Evolutionary conservation across 1,140 invertebrate species (phyloP).

Genomic region (Acromyrmex echinatior): DNA sequence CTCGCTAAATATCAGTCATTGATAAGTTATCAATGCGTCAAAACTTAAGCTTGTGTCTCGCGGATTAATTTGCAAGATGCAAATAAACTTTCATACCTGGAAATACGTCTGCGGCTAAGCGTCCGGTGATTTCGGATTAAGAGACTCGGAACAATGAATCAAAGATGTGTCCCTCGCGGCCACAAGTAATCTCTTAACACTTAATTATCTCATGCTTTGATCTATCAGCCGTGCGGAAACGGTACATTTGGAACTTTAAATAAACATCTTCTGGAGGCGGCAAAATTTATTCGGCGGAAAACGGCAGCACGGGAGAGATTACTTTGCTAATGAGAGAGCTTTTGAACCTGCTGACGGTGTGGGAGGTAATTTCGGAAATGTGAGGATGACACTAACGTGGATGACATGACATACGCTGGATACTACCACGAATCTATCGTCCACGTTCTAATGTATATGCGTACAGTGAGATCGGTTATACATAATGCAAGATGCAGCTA

Average conservation of each 20-base stretch:
- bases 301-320: conserved; percentile 2
- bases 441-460: background rate
- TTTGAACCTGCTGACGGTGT: conserved; percentile 34
- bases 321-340: conserved; percentile 61
- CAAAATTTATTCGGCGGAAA: conserved; percentile 40
- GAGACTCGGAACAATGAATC: conserved; percentile 14
- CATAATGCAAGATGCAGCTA: conserved; percentile 45
- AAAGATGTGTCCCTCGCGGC: background rate
- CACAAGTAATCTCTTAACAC: conserved; percentile 38
- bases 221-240: conserved; percentile 39
- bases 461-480: conserved; percentile 21
- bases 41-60: background rate
- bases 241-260: conserved; percentile 43
- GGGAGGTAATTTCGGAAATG: conserved; percentile 37
- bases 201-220: conserved; percentile 46
- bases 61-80: too few relatives aligned
- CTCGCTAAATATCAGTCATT: background rate
- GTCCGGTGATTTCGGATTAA: background rate
- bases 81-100: too few relatives aligned
- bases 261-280: conserved; percentile 31
- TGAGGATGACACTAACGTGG: conserved; percentile 7
- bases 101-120: background rate
- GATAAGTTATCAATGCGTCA: background rate
- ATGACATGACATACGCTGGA: background rate
- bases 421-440: conserved; percentile 15